phyloP scores from a whole-genome alignment of 1,140 invertebrate genomes.

The Heliconius himera region DNA sequence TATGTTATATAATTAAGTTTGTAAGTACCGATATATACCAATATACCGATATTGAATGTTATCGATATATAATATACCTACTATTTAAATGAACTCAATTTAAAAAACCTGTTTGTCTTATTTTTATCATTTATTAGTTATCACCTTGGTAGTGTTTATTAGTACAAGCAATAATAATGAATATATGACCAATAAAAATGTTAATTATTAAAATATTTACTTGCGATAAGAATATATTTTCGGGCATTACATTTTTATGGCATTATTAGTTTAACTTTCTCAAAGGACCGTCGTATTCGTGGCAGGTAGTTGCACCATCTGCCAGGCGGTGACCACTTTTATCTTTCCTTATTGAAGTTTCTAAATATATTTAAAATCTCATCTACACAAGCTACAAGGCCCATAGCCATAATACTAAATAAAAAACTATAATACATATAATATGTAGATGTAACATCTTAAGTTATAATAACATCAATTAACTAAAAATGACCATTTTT shows the following conservation, averaged over 20 bases:
- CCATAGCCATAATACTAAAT: not conserved
- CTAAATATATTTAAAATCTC: constrained; percentile 71
- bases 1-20: not conserved
- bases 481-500: too few relatives aligned
- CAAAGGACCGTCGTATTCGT: constrained; percentile 42
- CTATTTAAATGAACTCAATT: not conserved
- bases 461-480: too few relatives aligned
- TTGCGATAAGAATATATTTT: constrained; percentile 25
- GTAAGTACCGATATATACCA: too few relatives aligned
- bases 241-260: constrained; percentile 20
- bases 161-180: not conserved
- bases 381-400: not conserved
- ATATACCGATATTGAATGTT: too few relatives aligned
- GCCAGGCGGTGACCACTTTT: constrained; percentile 72
- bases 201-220: constrained; percentile 25
- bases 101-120: not conserved
- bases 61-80: not conserved
- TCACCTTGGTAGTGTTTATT: not conserved
- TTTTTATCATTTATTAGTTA: not conserved
- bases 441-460: not conserved
- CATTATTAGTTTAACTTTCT: constrained; percentile 59
- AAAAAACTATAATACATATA: not conserved
- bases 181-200: constrained; percentile 39
- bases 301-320: constrained; percentile 72
- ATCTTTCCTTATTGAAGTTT: constrained; percentile 71